Conservation (phyloP, 2,113 vertebrate species). For the Tapirus terrestris region DNA sequence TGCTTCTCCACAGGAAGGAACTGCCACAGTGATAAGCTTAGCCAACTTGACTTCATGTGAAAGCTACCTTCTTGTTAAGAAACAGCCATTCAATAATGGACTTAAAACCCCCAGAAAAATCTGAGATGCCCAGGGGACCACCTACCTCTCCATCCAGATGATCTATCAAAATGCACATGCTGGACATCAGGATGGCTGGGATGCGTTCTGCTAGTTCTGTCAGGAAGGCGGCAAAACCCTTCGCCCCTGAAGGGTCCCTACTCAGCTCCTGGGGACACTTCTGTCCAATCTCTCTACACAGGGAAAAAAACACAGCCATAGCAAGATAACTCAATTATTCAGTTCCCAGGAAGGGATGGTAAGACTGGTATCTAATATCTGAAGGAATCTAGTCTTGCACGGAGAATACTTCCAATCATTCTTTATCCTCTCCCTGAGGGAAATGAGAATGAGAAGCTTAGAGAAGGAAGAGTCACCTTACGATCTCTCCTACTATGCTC, state of each 20-base stretch:
- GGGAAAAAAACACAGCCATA: conserved; percentile 43
- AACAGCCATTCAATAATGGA: background rate
- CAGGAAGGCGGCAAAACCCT: conserved; percentile 92
- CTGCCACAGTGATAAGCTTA: background rate
- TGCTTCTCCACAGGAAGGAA: background rate
- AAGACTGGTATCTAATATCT: background rate
- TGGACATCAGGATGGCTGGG: conserved; percentile 92
- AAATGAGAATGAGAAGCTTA: background rate
- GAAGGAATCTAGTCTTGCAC: background rate
- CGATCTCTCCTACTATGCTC: conserved; percentile 94
- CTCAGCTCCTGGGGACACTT: conserved; percentile 92
- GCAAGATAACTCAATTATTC: background rate
- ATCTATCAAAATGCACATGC: conserved; percentile 93
- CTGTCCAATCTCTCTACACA: conserved; percentile 94
- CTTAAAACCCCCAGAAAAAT: background rate
- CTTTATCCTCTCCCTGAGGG: background rate
- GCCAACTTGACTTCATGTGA: background rate
- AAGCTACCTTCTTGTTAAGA: conserved; percentile 18
- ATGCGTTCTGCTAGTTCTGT: conserved; percentile 90
- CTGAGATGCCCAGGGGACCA: background rate
- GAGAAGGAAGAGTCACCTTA: conserved; percentile 87
- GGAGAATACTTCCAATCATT: background rate
- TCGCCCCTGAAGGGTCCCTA: conserved; percentile 90
- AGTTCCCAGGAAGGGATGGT: background rate
- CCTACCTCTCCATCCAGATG: conserved; percentile 96